Conservation (phyloP, 1,140 invertebrate species). For the Battus philenor region DNA sequence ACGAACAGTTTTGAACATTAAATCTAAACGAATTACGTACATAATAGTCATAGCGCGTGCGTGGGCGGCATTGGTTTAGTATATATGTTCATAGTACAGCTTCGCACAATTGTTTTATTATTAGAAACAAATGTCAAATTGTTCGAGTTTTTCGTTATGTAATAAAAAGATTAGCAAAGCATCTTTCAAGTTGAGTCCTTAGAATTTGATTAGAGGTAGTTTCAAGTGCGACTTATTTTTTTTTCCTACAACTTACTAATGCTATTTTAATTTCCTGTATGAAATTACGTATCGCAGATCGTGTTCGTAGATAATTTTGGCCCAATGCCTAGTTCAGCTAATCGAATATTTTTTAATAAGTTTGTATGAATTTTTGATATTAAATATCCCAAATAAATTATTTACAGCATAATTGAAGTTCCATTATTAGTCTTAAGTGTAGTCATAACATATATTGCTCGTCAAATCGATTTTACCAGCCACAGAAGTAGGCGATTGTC, state of each 20-base stretch:
- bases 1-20: too few relatives aligned
- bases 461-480: background rate
- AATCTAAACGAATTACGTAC: too few relatives aligned
- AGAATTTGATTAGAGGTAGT: background rate
- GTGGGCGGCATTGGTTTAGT: too few relatives aligned
- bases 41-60: too few relatives aligned
- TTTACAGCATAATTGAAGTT: too few relatives aligned
- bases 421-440: too few relatives aligned
- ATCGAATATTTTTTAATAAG: constrained; percentile 5
- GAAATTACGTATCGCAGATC: constrained; percentile 10
- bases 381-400: background rate
- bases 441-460: too few relatives aligned
- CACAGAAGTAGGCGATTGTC: constrained; percentile 14
- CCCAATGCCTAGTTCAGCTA: constrained; percentile 11
- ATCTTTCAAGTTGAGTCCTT: background rate
- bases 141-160: background rate
- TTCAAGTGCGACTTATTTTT: background rate
- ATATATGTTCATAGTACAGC: too few relatives aligned
- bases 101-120: too few relatives aligned
- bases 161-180: background rate
- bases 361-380: constrained; percentile 5
- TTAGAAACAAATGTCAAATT: background rate
- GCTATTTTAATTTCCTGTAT: background rate
- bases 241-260: background rate
- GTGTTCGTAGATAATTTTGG: constrained; percentile 9